Base-by-base conservation (phyloP, 2,797 vertebrate species). In the Poeciliopsis infans region DNA sequence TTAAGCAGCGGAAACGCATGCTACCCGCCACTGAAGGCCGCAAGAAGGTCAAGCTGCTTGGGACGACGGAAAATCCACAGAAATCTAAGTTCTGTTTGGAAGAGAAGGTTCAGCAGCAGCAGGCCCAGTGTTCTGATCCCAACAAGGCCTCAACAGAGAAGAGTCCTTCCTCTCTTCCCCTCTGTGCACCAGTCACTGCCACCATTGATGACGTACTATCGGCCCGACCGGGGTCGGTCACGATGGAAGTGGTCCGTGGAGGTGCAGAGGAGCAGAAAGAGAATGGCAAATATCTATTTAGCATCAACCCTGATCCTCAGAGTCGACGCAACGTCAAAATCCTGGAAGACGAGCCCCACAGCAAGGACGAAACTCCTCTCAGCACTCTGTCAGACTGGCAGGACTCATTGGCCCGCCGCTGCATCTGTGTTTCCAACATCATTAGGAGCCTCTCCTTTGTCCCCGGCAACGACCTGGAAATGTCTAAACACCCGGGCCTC, bases 401-500 rank as follows among this genome's bases (percentile, higher is more conserved):
- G 95, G 98, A 99, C 94, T 96, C 97, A 25, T 94, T 99, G 72
- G 95, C 97, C 0, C 97, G 97, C 69, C 98, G 98, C 85, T 99
- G 98, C 86, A 91, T 99, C 93, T 99, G 98, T 51, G 92, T 99
- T 47, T 99, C 98, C n/a, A 99, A 99, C 94, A 97, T 99, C 59
- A 95, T 99, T 87, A 97, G 98, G 91, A 98, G 98, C 95, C 96
- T 99, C 88, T 99, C 98, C 0, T 99, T 99, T 20, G 93, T 99
- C 79, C 98, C 98, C 0, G 97, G 97, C 76, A 99, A 99, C 68
- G 98, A 99, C 94, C 95, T 95, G 85, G 98, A 99, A 93, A 98
- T 99, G 97, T 99, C 98, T 0, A 98, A 98, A 91, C 98, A 99
- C 88, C 97, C 98, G 0, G 98, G 98, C 78, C 96, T 99, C 83